Conservation (phyloP, 2,113 vertebrate species). For the Pelecanoides urinatrix region DNA sequence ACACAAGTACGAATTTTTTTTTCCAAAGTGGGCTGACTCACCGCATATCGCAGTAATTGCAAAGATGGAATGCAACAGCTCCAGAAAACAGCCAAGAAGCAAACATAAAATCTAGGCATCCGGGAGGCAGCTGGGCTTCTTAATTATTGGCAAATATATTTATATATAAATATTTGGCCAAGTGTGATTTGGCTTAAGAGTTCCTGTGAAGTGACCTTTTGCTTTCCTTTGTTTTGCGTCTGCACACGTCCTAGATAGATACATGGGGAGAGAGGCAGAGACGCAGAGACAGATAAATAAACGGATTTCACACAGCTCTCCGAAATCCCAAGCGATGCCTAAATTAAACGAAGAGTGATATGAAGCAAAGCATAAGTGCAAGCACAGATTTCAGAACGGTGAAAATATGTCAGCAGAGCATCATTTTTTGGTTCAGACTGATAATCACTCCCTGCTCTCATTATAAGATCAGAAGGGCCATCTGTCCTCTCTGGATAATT, state of each 20-base stretch:
- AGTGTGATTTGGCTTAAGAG: slow-evolving; percentile 48
- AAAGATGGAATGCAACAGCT: slow-evolving; percentile 41
- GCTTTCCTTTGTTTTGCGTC: slow-evolving; percentile 58
- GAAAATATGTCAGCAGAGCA: slow-evolving; percentile 69
- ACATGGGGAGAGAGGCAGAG: slow-evolving; percentile 18
- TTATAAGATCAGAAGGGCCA: slow-evolving; percentile 67
- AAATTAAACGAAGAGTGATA: slow-evolving; percentile 40
- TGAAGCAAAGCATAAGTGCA: slow-evolving; percentile 51
- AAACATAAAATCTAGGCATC: slow-evolving; percentile 3
- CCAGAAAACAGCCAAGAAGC: slow-evolving; percentile 16
- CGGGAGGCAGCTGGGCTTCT: slow-evolving; percentile 41
- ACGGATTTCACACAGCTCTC: slow-evolving; percentile 46
- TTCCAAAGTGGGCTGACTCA: neutral
- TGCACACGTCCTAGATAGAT: slow-evolving; percentile 53
- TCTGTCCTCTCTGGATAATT: slow-evolving; percentile 65
- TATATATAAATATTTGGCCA: slow-evolving; percentile 68
- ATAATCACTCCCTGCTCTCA: slow-evolving; percentile 63
- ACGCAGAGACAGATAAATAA: slow-evolving; percentile 32
- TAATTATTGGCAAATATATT: slow-evolving; percentile 65
- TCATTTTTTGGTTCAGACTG: slow-evolving; percentile 63
- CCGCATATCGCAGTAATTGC: neutral
- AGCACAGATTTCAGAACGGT: slow-evolving; percentile 67
- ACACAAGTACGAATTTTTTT: neutral
- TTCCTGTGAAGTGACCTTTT: slow-evolving; percentile 60
- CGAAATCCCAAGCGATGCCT: slow-evolving; percentile 26